Evolutionary conservation across 2,113 vertebrate species (phyloP), one percentile per base, ranked within the genome.

Genomic region (Pollachius pollachius): DNA sequence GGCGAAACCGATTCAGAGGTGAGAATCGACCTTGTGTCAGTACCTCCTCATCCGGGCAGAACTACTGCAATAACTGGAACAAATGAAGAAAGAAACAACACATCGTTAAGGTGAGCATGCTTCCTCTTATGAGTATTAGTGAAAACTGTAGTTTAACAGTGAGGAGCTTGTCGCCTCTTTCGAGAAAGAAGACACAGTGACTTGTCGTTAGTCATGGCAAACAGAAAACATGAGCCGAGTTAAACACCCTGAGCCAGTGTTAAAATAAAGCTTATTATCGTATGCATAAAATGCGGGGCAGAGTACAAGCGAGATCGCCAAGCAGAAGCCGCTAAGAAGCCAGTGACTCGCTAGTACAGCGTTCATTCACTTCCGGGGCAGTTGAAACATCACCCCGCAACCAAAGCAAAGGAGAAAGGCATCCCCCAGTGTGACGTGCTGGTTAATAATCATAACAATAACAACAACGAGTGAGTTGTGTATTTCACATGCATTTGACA

Each of bases 21-120:
- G 92, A 91, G 79, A 90, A 87, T 87, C 88, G 91, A 89, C 84
- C 79, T 76, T 77, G 81, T 83, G 70, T 73, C 78, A 88, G 87
- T 80, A 81, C 68, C 58, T 88, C 91, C 88, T 89, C 91, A 88
- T 94, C 91, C 91, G 37, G 79, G 91, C 86, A 85, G 94, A 94
- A 93, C 80, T 94, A 94, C 92, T 66, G 74, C 75, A 77, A 95
- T 90, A 92, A 94, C 95, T 97, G 94, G 82, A 96, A 94, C 94
- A 89, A 77, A 93, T n/a, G 80, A 92, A 79, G 23, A 62, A 19
- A 62, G 23, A 25, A 13, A 85, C 88, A 94, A 92, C 73, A 92
- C 90, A 89, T 91, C 7, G 81, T 81, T 70, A 92, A 87, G 73
- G 73, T 95, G 91, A 94, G 91, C 73, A 81, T 77, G 41, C 41